Evolutionary conservation across 2,113 vertebrate genomes (phyloP).

Genomic region (Trogon melanurus): DNA sequence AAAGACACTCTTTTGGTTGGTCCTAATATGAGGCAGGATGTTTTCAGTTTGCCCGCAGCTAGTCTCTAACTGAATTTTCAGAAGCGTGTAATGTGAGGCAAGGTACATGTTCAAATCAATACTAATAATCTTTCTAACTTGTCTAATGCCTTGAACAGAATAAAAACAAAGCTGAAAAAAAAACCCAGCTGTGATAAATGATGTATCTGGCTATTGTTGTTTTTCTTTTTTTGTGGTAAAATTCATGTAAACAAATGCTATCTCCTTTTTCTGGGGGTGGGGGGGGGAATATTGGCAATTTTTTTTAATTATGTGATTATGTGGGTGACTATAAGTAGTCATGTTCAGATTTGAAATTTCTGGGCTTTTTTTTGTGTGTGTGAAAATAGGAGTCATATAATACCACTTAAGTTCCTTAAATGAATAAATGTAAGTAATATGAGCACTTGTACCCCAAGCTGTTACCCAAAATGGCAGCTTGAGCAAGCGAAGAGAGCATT

Average conservation of each 20-base stretch:
- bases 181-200: neutral
- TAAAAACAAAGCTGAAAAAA: neutral
- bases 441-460: neutral
- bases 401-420: neutral
- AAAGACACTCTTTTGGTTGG: neutral
- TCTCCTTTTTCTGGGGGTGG: accelerated
- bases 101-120: neutral
- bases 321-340: neutral
- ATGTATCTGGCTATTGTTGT: neutral
- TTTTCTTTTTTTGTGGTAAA: neutral
- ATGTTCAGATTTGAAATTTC: neutral
- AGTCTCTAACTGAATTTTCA: neutral
- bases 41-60: neutral
- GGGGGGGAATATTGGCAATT: neutral
- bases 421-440: neutral
- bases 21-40: neutral
- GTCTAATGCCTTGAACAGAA: neutral
- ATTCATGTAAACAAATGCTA: neutral
- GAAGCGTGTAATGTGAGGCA: neutral
- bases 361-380: accelerated
- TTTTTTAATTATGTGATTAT: neutral
- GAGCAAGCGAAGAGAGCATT: neutral
- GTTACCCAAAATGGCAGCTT: neutral
- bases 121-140: neutral
- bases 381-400: accelerated